A percentile compares a stretch with the other conserved stretches of the same genome.
phyloP scores from a whole-genome alignment of 1,140 invertebrate species.

The Mactra quadrangularis region DNA sequence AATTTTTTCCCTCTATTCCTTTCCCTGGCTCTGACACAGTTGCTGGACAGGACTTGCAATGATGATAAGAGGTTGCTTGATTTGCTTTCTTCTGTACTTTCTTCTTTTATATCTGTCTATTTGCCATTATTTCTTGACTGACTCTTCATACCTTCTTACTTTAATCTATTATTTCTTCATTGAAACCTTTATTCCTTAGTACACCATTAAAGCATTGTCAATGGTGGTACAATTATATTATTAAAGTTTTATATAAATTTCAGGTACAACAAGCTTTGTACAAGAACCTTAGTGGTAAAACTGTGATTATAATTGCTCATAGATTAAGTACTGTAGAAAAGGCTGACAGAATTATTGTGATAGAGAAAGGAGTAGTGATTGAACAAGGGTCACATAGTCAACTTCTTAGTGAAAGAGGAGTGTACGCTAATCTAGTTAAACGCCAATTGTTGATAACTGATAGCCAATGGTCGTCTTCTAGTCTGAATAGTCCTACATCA shows the following conservation, averaged over 20 bases:
- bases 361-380: constrained; percentile 74
- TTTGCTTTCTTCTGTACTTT: too few species aligned
- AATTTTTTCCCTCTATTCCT: too few species aligned
- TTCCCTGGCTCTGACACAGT: too few species aligned
- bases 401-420: constrained; percentile 72
- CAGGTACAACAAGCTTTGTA: constrained; percentile 66
- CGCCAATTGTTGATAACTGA: constrained; percentile 28
- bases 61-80: too few species aligned
- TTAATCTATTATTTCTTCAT: too few species aligned
- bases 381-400: constrained; percentile 75
- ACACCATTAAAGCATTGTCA: too few species aligned
- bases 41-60: too few species aligned
- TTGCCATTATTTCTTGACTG: too few species aligned
- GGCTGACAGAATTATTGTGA: constrained; percentile 73
- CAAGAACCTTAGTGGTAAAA: constrained; percentile 73
- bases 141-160: too few species aligned
- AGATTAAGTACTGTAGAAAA: constrained; percentile 76
- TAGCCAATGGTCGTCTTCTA: constrained; percentile 35
- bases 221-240: too few species aligned
- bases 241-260: constrained; percentile 2
- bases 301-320: constrained; percentile 78
- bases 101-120: too few species aligned
- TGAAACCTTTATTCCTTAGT: too few species aligned
- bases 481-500: background rate
- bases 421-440: constrained; percentile 73